A percentile compares a stretch with the other conserved stretches of the same genome.
These are phyloP conservation scores for Arvicanthis niloticus DNA, from an alignment of 2,113 vertebrate species.

Conservation along the genomic window DNA sequence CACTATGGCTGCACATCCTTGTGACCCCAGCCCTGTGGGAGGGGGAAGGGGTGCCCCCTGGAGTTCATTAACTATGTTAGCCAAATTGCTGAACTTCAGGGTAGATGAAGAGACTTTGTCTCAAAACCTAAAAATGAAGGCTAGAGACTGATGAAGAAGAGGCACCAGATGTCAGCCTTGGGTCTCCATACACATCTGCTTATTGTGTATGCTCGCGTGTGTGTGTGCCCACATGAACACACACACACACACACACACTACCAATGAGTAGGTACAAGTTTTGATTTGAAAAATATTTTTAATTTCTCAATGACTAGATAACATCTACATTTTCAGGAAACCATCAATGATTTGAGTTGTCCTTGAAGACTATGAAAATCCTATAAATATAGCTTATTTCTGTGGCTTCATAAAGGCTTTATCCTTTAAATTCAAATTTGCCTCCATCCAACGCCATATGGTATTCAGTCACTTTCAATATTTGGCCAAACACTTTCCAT, in stretches of 20 bases:
- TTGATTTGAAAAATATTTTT: neutral
- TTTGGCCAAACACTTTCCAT: slow-evolving; percentile 12
- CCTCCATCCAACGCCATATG: neutral
- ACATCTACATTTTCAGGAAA: neutral
- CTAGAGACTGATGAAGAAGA: neutral
- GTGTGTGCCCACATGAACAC: neutral
- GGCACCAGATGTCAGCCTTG: neutral
- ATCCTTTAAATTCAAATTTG: neutral
- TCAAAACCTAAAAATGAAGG: neutral
- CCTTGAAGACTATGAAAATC: neutral
- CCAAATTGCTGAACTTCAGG: neutral
- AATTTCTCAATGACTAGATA: slow-evolving; percentile 2
- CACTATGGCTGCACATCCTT: neutral
- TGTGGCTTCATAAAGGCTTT: neutral
- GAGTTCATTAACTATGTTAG: neutral
- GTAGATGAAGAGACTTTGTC: too few relatives aligned
- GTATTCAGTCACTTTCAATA: neutral
- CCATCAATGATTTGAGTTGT: neutral
- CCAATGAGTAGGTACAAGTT: neutral
- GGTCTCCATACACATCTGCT: neutral
- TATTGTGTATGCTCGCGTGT: accelerated
- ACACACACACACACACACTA: neutral
- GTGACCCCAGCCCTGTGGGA: neutral
- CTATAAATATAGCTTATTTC: neutral
- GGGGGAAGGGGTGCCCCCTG: too few relatives aligned